Evolutionary conservation across 2,113 vertebrate species (phyloP).

Genomic region (Myiagra hebetior): DNA sequence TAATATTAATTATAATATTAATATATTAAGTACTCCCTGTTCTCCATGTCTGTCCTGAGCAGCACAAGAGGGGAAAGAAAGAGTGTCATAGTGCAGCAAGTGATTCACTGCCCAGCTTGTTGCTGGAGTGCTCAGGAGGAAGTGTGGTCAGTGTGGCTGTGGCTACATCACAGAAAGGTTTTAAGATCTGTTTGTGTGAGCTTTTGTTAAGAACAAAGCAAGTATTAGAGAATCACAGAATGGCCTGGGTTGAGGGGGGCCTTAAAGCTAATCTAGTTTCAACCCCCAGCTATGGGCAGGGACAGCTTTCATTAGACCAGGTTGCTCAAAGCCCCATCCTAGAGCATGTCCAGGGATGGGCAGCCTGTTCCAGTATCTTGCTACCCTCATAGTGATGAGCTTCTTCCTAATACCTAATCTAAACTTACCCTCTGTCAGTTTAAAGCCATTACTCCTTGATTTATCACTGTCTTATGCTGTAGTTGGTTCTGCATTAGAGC

Average conservation of each 20-base stretch:
- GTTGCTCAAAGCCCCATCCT: background rate
- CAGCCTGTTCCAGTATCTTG: background rate
- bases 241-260: background rate
- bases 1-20: too few species aligned
- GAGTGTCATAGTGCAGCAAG: too few species aligned
- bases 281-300: background rate
- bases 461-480: background rate
- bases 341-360: too few species aligned
- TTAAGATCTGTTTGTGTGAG: background rate
- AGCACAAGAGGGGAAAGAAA: background rate
- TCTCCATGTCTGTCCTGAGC: accelerated
- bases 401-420: background rate
- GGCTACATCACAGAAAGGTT: background rate
- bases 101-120: background rate
- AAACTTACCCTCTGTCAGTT: background rate
- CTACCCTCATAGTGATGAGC: background rate
- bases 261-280: background rate
- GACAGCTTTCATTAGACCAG: background rate
- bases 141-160: accelerated
- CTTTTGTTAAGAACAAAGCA: background rate
- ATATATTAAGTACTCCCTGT: background rate
- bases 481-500: background rate
- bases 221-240: background rate
- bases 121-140: background rate
- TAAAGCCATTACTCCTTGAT: background rate